A percentile compares a stretch with the other conserved stretches of the same genome.
Conservation (phyloP, 2,888 invertebrate genomes). For the Beris morrisii region DNA sequence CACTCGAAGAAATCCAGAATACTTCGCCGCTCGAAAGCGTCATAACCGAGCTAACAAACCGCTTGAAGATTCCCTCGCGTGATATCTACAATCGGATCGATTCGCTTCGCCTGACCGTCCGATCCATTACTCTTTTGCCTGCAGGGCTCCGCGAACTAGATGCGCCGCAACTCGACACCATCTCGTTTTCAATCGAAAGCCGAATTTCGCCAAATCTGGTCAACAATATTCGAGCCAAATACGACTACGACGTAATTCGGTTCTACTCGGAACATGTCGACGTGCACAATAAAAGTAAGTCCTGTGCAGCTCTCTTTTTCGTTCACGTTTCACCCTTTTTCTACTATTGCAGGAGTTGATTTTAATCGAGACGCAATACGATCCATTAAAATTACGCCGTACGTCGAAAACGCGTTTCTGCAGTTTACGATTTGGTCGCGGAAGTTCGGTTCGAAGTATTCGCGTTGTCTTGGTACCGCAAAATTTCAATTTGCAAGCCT, state of each 20-base stretch:
- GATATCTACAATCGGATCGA: constrained; percentile 25
- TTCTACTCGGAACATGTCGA: constrained; percentile 37
- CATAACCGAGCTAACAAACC: constrained; percentile 28
- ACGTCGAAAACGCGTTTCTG: constrained; percentile 33
- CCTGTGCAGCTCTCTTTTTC: background rate
- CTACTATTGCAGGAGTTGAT: constrained; percentile 30
- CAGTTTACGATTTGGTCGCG: constrained; percentile 37
- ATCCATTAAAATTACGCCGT: constrained; percentile 30
- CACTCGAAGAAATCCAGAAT: constrained; percentile 54
- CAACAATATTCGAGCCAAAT: constrained; percentile 11
- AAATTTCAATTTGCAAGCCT: constrained; percentile 34
- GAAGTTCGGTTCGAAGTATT: constrained; percentile 34
- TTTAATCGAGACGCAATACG: constrained; percentile 35
- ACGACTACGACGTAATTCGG: constrained; percentile 34
- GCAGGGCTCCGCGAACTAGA: constrained; percentile 32
- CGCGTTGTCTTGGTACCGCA: constrained; percentile 36
- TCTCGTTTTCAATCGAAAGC: constrained; percentile 35
- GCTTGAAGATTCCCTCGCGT: constrained; percentile 7
- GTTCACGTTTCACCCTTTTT: background rate
- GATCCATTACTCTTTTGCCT: constrained; percentile 22
- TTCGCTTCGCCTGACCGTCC: constrained; percentile 28
- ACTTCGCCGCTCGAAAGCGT: constrained; percentile 52
- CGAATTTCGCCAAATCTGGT: constrained; percentile 34
- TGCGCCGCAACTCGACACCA: constrained; percentile 17
- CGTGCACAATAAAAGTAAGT: constrained; percentile 33